Evolutionary conservation across 2,113 vertebrate species (phyloP).

Genomic region (Procavia capensis): DNA sequence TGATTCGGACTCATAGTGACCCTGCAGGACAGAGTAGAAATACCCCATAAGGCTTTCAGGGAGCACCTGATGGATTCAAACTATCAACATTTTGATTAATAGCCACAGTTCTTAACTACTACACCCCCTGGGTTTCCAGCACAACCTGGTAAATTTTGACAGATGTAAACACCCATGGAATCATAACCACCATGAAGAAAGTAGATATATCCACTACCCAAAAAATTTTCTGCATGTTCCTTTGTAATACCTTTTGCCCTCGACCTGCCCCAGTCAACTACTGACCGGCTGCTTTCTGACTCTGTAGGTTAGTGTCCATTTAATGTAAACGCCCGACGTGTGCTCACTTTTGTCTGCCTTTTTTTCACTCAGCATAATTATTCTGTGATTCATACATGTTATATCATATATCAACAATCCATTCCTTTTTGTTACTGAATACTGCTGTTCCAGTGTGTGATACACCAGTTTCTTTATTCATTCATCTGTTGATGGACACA

Average conservation of each 20-base stretch:
- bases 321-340: accelerated
- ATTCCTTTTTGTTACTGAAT: background rate
- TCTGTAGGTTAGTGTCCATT: background rate
- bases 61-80: too few relatives aligned
- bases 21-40: too few relatives aligned
- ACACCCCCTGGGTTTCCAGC: too few relatives aligned
- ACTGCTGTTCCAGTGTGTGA: background rate
- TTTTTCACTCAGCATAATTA: background rate
- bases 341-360: background rate
- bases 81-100: too few relatives aligned
- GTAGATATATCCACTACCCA: background rate
- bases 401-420: too few relatives aligned
- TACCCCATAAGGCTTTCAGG: too few relatives aligned
- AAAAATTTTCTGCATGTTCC: background rate
- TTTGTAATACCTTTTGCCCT: background rate
- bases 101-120: too few relatives aligned
- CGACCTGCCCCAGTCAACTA: background rate
- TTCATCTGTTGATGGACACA: background rate
- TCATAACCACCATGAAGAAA: background rate
- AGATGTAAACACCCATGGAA: background rate
- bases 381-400: background rate
- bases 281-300: background rate
- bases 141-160: background rate
- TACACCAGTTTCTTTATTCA: background rate
- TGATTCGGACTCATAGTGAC: background rate